Base-by-base conservation (phyloP, 1,140 invertebrate species). In the Pogonus chalceus region DNA sequence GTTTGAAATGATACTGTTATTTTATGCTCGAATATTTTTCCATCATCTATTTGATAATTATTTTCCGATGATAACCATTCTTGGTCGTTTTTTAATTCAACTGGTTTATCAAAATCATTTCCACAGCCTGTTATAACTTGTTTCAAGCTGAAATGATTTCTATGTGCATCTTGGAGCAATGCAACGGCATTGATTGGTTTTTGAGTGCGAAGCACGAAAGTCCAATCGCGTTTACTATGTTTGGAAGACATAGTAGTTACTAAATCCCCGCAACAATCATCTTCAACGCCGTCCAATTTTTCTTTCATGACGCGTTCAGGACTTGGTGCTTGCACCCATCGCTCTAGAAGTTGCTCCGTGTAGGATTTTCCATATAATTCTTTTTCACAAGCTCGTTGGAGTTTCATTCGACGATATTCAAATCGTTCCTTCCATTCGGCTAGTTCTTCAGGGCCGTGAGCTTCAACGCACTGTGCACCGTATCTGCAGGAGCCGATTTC, bases 401-500 rank as follows among this genome's bases (percentile, higher is more conserved):
- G 66, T 58, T 78, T 77, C 75, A 79, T 80, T 71, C 71, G 22
- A 23, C 82, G 68, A 62, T 84, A 83, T 57, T 82, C 77, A 63
- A 83, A 85, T 49, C 85, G 71, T 60, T 85, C 79, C 61, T 81
- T 78, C 87, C 87, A 89, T 72, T 89, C 85, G 10, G 75, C 70
- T 7, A 88, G 66, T 65, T 89, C 87, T 49, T 83, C 81, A 51
- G 75, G 65, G 14, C 83, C 83, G 64, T 89, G 87, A 2, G 87
- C 87, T 65, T 84, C 79, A n/a, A 84, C 79, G 69, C 85, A 88
- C 60, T 85, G 83, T 14, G 79, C 74, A 18, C 82, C 83, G 62
- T 83, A 81, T 35, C 81, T 72, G 66, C 85, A 88, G 21, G 68
- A 71, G 22, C 76, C 77, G 35, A 64, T 67, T 52, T 76, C 74